These are phyloP conservation scores for Mellivora capensis DNA, from an alignment of 2,113 vertebrate genomes.

Conservation along the genomic window DNA sequence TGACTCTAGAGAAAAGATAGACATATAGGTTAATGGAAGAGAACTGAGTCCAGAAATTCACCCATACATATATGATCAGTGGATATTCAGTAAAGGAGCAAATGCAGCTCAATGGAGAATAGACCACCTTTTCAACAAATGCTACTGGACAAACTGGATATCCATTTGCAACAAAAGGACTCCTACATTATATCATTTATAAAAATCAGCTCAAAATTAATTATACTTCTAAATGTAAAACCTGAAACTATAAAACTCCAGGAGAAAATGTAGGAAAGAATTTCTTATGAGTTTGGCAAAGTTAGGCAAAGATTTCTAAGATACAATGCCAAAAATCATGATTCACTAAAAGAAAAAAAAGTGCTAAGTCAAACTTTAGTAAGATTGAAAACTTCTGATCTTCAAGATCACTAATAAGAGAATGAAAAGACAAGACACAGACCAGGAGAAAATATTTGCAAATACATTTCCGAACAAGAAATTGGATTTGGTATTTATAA, in stretches of 20 bases:
- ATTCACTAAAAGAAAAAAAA: background rate
- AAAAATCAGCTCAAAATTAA: background rate
- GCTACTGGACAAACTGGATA: background rate
- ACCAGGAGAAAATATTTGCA: background rate
- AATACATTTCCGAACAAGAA: background rate
- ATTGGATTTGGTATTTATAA: background rate
- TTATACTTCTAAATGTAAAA: background rate
- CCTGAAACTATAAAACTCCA: background rate
- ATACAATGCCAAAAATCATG: background rate
- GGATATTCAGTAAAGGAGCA: background rate
- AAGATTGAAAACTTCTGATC: background rate
- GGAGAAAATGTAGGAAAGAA: background rate
- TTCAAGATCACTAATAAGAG: background rate
- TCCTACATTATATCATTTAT: background rate
- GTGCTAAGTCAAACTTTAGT: background rate
- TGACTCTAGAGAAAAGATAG: background rate
- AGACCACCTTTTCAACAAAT: background rate
- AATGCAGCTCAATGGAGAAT: background rate
- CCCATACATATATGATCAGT: background rate
- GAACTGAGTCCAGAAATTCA: background rate
- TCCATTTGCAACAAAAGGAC: background rate
- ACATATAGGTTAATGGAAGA: background rate
- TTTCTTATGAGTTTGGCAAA: background rate
- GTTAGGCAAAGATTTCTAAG: background rate
- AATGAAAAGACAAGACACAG: background rate